Evolutionary conservation across 1,140 invertebrate genomes (phyloP), one percentile per base, ranked within the genome.

Genomic region (Drosophila quadrilineata): DNA sequence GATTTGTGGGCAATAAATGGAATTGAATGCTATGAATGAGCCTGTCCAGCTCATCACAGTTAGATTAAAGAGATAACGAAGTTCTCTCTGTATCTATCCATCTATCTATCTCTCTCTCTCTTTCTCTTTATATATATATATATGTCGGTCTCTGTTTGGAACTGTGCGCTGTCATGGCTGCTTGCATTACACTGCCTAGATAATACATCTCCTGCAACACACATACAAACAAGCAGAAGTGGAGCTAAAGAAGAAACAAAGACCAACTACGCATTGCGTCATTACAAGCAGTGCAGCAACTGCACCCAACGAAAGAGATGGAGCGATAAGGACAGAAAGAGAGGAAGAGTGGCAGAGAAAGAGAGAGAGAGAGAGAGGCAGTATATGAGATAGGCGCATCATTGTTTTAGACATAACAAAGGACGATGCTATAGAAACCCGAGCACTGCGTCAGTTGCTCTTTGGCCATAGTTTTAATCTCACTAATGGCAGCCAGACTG

Each of bases 181-280:
- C 72, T 62, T 79, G 75, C 75, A 65, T 69, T 56, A 40, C 57
- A 45, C 46, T 26, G 38, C 74, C 41, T 50, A 31, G 41, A 65
- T 57, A 52, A 59, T 73, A 70, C 70, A 84, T 82, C 62, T 76
- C 54, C 58, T 64, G 59, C 46, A 36, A 35, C 53, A 19, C 14
- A 12, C 33, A 45, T 3, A 16, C 33, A 14, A 26, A n/a, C 14
- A 43, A 36, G 35, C 17, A 22, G n/a, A 8, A 3, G 10, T 9
- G 33, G 21, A 24, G 19, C 8, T 22, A 46, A 53, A 67, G 71
- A 75, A 73, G 43, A 66, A 40, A 72, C 74, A 77, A 69, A 82
- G 72, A 73, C 76, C 79, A 64, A 74, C 64, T 85, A 85, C 77
- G 79, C 77, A 84, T 74, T 84, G 77, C 77, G 77, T 85, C 77